Base-by-base conservation (phyloP, 2,797 vertebrate species). In the Lutjanus argentimaculatus region DNA sequence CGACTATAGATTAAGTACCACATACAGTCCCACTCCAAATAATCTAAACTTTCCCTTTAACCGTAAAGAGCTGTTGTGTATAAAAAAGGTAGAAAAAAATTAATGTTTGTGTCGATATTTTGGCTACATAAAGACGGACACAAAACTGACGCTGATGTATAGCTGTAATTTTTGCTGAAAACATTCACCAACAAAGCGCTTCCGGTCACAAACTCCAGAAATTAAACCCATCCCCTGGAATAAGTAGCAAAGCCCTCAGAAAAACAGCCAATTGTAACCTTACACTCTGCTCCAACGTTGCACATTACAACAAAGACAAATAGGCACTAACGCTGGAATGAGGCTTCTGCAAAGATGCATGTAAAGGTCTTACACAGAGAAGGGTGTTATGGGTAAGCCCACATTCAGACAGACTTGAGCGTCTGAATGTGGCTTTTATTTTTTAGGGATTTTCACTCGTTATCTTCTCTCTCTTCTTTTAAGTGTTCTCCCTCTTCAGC, bases 401-500 rank as follows among this genome's bases (percentile, higher is more conserved):
- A 10, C 9, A 2, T 2, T 43, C 22, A 57, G 22, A 25, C 11
- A 5, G 11, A 19, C 30, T 10, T 17, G 58, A 8, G 30, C 30
- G 30, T 6, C 25, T 25, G 25, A 25, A 25, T 25, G 25, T 25
- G 30, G 30, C 30, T 36, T 36, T 36, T 36, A 36, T 36, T 55
- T 6, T 55, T n/a, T 12, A 11, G 11, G 53, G 22, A 3, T 25
- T 25, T 25, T 12, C 52, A 19, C 45, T 62, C 40, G 2, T 12
- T 12, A 22, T 63, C 63, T 8, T 63, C 52, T 58, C 56, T 36
- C 53, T 67, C 40, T 46, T 36, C 58, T 42, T 22, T 10, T 17
- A 15, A 36, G 64, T 61, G 59, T 63, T 56, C 61, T 79, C 22
- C 13, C 22, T 64, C 62, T 55, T 70, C 53, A 46, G 15, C 43